Conservation (phyloP, 2,888 invertebrate genomes). For the Bellardia pandia region DNA sequence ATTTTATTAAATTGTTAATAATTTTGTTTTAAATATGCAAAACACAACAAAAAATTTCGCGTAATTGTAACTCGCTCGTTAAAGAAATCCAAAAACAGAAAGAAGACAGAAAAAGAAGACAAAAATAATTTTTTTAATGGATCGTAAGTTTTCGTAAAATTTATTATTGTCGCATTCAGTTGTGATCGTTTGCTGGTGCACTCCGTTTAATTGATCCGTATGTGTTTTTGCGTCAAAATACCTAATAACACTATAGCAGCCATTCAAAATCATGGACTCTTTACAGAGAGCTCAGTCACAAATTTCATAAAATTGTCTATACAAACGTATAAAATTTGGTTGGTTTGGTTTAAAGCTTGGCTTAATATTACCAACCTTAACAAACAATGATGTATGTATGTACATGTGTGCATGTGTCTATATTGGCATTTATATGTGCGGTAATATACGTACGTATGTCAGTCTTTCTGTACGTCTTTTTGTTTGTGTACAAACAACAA, state of each 20-base stretch:
- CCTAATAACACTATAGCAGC: constrained; percentile 80
- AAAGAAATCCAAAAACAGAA: neutral
- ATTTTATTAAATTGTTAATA: constrained; percentile 7
- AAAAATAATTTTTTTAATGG: neutral
- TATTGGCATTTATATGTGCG: neutral
- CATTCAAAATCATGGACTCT: constrained; percentile 62
- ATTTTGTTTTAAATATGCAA: constrained; percentile 40
- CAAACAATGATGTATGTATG: neutral
- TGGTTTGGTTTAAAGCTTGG: constrained; percentile 58
- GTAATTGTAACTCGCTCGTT: constrained; percentile 34
- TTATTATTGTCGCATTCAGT: constrained; percentile 53
- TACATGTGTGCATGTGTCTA: neutral
- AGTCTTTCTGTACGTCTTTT: neutral
- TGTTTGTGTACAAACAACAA: constrained; percentile 19
- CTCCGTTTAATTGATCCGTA: constrained; percentile 77
- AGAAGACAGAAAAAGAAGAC: neutral
- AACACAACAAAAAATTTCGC: constrained; percentile 39
- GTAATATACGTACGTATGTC: neutral
- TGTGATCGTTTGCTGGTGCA: constrained; percentile 60
- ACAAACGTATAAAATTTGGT: constrained; percentile 31
- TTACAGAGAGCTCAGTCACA: constrained; percentile 30
- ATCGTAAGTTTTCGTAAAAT: constrained; percentile 33
- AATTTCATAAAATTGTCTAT: constrained; percentile 38
- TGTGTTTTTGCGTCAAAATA: constrained; percentile 80
- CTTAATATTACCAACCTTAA: constrained; percentile 54